Evolutionary conservation across 1,140 invertebrate species (phyloP), one percentile per base, ranked within the genome.

Genomic region (Bombus haemorrhoidalis): DNA sequence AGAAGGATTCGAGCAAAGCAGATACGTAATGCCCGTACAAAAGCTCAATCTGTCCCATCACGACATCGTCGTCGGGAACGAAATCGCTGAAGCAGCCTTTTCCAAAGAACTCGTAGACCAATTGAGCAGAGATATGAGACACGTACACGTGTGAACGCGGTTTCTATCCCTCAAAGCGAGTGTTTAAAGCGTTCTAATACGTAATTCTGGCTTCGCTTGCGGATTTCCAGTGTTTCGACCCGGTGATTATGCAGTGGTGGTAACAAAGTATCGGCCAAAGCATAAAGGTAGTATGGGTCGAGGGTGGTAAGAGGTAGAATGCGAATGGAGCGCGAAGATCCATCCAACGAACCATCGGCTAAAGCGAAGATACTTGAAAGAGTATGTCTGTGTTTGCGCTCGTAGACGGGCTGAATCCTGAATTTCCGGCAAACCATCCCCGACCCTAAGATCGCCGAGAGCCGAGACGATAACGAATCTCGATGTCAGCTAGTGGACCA

Each of bases 201-300:
- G 25, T 32, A 25, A 15, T 28, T 37, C 9, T n/a, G 77, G 41
- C 77, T 81, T 87, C 84, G 87, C 85, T 89, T 90, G 91, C 87
- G 82, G 72, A 86, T 83, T 86, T 88, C 78, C 86, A 86, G 85
- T 88, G 87, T 91, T 81, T 74, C 77, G 69, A 68, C 71, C 41
- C 80, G 78, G 89, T 89, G 90, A 92, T 92, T 91, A 92, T 91
- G 89, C 86, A 88, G 79, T 88, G 90, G 87, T 83, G 85, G 83
- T 59, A 80, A 78, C 86, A 88, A 92, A 92, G 87, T 92, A 86
- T 87, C 87, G 82, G 85, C 76, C 87, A 88, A 90, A 90, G 89
- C 83, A 83, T 83, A 69, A 85, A 83, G 69, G 73, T 43, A 74
- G 64, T 64, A 73, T 43, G 88, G 81, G 81, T 77, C 47, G 8